Evolutionary conservation across 2,113 vertebrate genomes (phyloP).

Genomic region (Bostrychus sinensis): DNA sequence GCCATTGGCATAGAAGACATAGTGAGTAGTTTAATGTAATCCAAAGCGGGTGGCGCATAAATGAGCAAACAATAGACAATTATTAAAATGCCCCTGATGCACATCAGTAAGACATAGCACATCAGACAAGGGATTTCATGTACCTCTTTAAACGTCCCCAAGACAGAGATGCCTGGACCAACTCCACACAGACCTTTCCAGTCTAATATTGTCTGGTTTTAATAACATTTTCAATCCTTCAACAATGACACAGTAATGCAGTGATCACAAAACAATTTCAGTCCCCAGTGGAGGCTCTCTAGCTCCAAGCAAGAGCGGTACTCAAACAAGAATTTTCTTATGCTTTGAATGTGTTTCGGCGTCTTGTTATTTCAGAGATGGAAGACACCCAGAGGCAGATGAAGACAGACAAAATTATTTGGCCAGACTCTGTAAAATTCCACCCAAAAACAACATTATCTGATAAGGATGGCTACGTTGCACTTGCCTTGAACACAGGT

Average conservation of each 20-base stretch:
- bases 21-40: conserved; percentile 58
- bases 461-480: conserved; percentile 11
- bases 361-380: conserved; percentile 50
- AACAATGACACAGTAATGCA: conserved; percentile 53
- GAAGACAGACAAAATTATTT: conserved; percentile 49
- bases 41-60: background rate
- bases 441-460: conserved; percentile 32
- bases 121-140: conserved; percentile 16
- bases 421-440: conserved; percentile 54
- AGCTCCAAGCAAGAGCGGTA: conserved; percentile 42
- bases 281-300: conserved; percentile 44
- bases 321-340: conserved; percentile 43
- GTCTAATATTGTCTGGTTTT: conserved; percentile 51
- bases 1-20: conserved; percentile 82
- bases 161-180: conserved; percentile 34
- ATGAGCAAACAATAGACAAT: conserved; percentile 1
- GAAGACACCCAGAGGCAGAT: conserved; percentile 49
- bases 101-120: conserved; percentile 3
- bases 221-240: conserved; percentile 60
- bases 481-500: background rate
- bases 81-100: background rate
- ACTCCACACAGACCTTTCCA: conserved; percentile 34
- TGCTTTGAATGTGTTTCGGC: conserved; percentile 45
- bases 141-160: conserved; percentile 15
- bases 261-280: conserved; percentile 57